phyloP scores from a whole-genome alignment of 2,888 invertebrate genomes.

The Leuctra nigra region DNA sequence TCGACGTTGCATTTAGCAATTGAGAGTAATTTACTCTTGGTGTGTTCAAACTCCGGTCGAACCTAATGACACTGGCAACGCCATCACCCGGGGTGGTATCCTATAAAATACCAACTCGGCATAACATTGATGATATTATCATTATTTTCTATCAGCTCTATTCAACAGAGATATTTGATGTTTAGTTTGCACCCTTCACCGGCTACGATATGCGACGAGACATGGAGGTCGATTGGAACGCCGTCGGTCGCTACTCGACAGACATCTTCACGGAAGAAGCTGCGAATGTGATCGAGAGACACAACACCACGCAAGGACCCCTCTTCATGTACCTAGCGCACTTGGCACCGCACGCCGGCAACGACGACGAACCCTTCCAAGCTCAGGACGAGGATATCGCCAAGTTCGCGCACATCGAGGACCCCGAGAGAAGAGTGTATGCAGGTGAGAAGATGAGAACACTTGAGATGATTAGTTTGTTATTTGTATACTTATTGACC shows the following conservation, averaged over 20 bases:
- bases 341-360: conserved; percentile 62
- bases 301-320: conserved; percentile 43
- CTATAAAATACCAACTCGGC: too few relatives aligned
- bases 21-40: too few relatives aligned
- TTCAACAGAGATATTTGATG: neutral
- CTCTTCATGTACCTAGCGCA: conserved; percentile 65
- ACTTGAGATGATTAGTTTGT: too few relatives aligned
- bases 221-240: conserved; percentile 26
- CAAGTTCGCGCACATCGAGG: conserved; percentile 58
- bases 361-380: conserved; percentile 55
- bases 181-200: conserved; percentile 25
- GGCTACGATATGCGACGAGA: conserved; percentile 30
- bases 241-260: conserved; percentile 26
- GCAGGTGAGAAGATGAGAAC: conserved; percentile 63
- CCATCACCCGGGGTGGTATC: too few relatives aligned
- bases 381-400: conserved; percentile 64
- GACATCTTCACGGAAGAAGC: conserved; percentile 29
- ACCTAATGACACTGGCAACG: too few relatives aligned
- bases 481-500: too few relatives aligned
- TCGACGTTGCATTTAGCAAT: too few relatives aligned
- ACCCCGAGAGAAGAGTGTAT: conserved; percentile 58
- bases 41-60: too few relatives aligned
- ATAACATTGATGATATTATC: too few relatives aligned
- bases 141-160: neutral
- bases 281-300: conserved; percentile 23